A percentile compares a stretch with the other conserved stretches of the same genome.
Evolutionary conservation across 2,888 invertebrate species (phyloP).

Genomic region (Drosophila neonasuta): DNA sequence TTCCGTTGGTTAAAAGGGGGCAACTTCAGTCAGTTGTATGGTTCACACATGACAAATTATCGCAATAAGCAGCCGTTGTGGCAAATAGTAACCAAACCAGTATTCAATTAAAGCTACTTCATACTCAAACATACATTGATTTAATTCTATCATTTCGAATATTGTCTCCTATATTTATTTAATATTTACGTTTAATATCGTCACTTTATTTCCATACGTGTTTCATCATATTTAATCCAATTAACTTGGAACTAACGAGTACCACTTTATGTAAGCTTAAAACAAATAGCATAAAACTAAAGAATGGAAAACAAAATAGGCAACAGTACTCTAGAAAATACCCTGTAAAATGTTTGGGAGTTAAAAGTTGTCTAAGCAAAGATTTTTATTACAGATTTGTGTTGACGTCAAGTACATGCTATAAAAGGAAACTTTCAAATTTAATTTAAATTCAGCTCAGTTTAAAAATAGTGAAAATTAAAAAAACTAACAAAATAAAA

Average conservation of each 20-base stretch:
- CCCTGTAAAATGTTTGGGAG: no score
- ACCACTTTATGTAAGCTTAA: background rate
- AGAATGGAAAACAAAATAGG: background rate
- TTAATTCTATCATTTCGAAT: background rate
- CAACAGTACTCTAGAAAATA: no score
- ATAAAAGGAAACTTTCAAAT: no score
- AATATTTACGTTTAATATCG: background rate
- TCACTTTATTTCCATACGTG: background rate
- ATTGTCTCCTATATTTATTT: background rate
- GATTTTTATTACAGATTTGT: no score
- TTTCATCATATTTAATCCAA: slow-evolving; percentile 14
- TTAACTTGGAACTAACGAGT: slow-evolving; percentile 6
- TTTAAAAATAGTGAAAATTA: no score
- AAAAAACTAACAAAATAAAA: no score
- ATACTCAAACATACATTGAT: background rate
- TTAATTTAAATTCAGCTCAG: no score
- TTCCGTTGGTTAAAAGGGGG: background rate
- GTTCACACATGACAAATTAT: slow-evolving; percentile 36
- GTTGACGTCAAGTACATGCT: no score
- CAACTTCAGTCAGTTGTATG: slow-evolving; percentile 17
- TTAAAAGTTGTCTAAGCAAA: no score
- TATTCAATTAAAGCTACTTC: background rate
- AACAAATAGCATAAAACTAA: background rate
- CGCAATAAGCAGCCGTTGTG: slow-evolving; percentile 17
- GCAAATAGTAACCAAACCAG: background rate